phyloP scores from a whole-genome alignment of 2,888 invertebrate genomes.

The Pyrrhia umbra region DNA sequence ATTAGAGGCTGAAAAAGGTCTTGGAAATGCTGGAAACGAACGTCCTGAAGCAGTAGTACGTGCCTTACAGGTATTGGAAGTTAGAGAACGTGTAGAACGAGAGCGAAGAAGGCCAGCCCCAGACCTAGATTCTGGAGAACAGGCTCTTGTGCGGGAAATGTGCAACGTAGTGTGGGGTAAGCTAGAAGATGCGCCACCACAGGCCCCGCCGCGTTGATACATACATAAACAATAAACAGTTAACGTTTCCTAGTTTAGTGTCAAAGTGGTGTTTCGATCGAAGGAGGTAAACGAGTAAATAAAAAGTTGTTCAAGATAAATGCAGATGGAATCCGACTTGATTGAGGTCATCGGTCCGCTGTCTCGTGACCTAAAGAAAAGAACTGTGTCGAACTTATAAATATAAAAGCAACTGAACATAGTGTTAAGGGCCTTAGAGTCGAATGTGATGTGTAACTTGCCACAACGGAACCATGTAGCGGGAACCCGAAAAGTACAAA shows the following conservation, averaged over 20 bases:
- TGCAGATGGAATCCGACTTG: constrained; percentile 78
- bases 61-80: constrained; percentile 97
- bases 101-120: constrained; percentile 91
- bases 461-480: constrained; percentile 57
- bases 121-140: constrained; percentile 96
- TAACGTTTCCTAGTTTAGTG: constrained; percentile 59
- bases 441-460: constrained; percentile 65
- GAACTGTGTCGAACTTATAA: constrained; percentile 81
- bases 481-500: constrained; percentile 81
- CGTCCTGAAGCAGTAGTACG: constrained; percentile 98
- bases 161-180: constrained; percentile 98
- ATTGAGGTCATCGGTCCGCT: constrained; percentile 83
- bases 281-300: constrained; percentile 74
- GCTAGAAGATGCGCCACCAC: constrained; percentile 95
- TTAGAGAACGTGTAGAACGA: constrained; percentile 96
- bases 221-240: constrained; percentile 52
- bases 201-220: constrained; percentile 83
- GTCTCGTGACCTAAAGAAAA: constrained; percentile 84
- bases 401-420: constrained; percentile 71
- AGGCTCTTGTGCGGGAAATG: constrained; percentile 98
- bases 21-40: constrained; percentile 92
- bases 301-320: constrained; percentile 73
- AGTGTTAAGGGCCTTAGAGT: constrained; percentile 64
- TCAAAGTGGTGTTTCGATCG: constrained; percentile 59
- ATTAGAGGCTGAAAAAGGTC: constrained; percentile 96